Evolutionary conservation across 1,140 invertebrate species (phyloP), one percentile per base, ranked within the genome.

Genomic region (Drosophila melanogaster): DNA sequence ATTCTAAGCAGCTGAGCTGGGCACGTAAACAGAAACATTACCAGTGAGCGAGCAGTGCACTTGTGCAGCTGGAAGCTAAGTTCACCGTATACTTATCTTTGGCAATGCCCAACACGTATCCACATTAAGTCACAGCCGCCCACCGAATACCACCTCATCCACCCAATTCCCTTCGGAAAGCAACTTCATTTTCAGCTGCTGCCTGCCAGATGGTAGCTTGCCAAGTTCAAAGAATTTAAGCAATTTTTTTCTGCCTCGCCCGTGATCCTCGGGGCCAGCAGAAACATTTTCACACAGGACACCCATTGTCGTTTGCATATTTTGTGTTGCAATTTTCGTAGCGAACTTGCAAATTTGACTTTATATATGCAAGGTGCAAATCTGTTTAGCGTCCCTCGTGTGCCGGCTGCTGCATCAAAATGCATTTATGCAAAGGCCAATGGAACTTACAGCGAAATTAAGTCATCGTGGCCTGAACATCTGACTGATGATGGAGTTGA

Each of bases 1-100:
- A 84, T 84, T 84, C 76, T 79, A 84, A 84, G 73, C 60, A 84
- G 76, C 84, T 83, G 87, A 83, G 76, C 84, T 89, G 87, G 77
- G 83, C 84, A 89, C 84, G 79, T 87, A 84, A 41, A 79, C 67
- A 79, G 46, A 54, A 33, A 41, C 35, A 47, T 26, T 55, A 38
- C 35, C 44, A 70, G 47, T 62, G 72, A 38, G 19, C 19, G 19
- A 22, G 4, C 50, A 58, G 49, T 67, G 73, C 67, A 72, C 24
- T 62, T 65, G 64, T 74, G 61, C 72, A 56, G 53, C 78, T 70
- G 81, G 35, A 59, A 60, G 50, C 76, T 53, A 46, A 58, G 50
- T 62, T 58, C 55, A 50, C 46, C 67, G 55, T 67, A 72, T 72
- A 72, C 70, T 77, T 69, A 79, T 87, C 71, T 79, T 64, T 67